phyloP scores from a whole-genome alignment of 2,797 vertebrate species.

The Melanotaenia pygmaea region DNA sequence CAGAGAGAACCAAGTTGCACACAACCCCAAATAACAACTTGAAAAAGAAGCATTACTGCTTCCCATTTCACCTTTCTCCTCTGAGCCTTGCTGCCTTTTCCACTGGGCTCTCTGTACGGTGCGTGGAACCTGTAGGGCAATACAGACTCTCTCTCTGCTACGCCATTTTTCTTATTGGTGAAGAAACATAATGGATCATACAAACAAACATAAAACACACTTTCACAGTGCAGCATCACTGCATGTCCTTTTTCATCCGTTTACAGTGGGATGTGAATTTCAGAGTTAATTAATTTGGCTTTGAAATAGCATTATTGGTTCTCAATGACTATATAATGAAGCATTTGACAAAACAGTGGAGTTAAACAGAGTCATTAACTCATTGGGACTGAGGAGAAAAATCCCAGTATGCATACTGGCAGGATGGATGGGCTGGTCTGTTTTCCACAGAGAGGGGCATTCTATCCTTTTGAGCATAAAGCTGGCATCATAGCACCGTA shows the following conservation, averaged over 20 bases:
- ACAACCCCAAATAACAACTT: slow-evolving; percentile 24
- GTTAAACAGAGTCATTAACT: slow-evolving; percentile 22
- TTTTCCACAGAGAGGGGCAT: too few relatives aligned
- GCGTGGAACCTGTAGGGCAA: too few relatives aligned
- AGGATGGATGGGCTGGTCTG: not conserved
- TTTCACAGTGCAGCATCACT: slow-evolving; percentile 26
- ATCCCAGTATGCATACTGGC: slow-evolving; percentile 22
- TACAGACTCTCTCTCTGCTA: not conserved
- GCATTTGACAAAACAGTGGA: slow-evolving; percentile 42
- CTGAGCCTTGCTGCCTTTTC: not conserved
- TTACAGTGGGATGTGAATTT: slow-evolving; percentile 26
- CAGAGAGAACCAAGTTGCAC: slow-evolving; percentile 7
- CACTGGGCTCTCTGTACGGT: too few relatives aligned
- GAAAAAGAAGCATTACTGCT: slow-evolving; percentile 10
- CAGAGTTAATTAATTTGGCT: slow-evolving; percentile 40
- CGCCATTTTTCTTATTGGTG: not conserved
- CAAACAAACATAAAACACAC: not conserved
- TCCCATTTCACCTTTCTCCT: slow-evolving; percentile 18
- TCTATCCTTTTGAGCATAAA: not conserved
- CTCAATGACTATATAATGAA: slow-evolving; percentile 48
- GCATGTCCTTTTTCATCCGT: slow-evolving; percentile 24
- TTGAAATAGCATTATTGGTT: slow-evolving; percentile 8
- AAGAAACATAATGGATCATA: slow-evolving; percentile 12
- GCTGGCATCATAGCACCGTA: not conserved
- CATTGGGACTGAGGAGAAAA: slow-evolving; percentile 15